Conservation (phyloP, 2,797 vertebrate genomes). For the Manis javanica region DNA sequence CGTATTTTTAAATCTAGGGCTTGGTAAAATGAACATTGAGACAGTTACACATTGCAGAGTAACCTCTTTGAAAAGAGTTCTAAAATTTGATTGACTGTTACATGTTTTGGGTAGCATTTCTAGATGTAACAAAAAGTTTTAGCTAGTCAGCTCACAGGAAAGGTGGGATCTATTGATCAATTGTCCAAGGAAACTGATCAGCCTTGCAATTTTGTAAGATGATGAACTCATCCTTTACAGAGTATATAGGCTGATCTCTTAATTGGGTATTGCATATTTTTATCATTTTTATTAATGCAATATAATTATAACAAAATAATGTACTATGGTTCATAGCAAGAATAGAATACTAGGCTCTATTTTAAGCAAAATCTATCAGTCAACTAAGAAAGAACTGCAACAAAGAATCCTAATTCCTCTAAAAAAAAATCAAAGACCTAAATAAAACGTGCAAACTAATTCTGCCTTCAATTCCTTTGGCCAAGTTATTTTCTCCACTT, state of each 20-base stretch:
- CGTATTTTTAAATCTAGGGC: constrained; percentile 27
- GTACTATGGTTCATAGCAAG: constrained; percentile 52
- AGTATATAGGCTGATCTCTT: constrained; percentile 65
- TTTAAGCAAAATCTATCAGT: constrained; percentile 74
- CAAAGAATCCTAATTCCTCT: constrained; percentile 55
- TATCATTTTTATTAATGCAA: constrained; percentile 79
- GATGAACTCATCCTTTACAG: constrained; percentile 33
- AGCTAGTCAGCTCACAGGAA: constrained; percentile 51
- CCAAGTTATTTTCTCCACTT: constrained; percentile 32
- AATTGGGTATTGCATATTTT: constrained; percentile 73
- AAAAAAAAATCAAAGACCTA: constrained; percentile 64
- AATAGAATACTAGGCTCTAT: constrained; percentile 72
- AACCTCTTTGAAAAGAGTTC: constrained; percentile 41
- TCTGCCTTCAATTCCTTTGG: constrained; percentile 24
- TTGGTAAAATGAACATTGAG: constrained; percentile 41
- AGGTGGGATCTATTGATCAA: constrained; percentile 49
- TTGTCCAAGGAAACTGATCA: constrained; percentile 46
- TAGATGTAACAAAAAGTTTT: constrained; percentile 44
- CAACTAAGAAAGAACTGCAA: constrained; percentile 62
- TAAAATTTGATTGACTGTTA: not conserved
- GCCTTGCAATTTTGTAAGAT: constrained; percentile 61
- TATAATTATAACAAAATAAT: constrained; percentile 73
- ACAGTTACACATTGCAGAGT: not conserved
- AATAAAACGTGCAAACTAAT: constrained; percentile 50
- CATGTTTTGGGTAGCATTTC: constrained; percentile 19